A percentile compares a stretch with the other conserved stretches of the same genome.
Conservation (phyloP, 2,888 invertebrate species). For the Lepidonotus clava region DNA sequence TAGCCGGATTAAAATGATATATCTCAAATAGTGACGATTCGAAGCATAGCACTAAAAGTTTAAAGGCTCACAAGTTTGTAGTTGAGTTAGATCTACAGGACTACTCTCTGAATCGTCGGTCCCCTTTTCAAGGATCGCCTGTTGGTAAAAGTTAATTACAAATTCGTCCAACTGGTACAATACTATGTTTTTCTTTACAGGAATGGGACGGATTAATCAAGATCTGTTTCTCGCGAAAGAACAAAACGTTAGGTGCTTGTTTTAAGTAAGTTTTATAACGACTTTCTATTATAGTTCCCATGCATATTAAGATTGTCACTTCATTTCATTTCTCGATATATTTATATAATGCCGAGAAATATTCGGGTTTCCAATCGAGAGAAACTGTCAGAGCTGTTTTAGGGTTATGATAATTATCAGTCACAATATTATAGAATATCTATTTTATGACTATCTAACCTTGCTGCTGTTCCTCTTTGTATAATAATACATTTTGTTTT, state of each 20-base stretch:
- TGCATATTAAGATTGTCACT: neutral
- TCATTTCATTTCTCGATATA: neutral
- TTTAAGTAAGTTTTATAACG: constrained; percentile 86
- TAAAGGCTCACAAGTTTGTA: too few species aligned
- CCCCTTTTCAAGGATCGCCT: neutral
- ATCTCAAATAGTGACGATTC: too few species aligned
- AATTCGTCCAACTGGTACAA: neutral
- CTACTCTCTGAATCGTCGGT: neutral
- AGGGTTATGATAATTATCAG: too few species aligned
- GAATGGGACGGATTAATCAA: constrained; percentile 99
- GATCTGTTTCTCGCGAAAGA: constrained; percentile 96
- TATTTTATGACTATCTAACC: too few species aligned
- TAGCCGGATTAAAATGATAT: neutral
- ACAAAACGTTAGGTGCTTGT: constrained; percentile 94
- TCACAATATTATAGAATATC: neutral
- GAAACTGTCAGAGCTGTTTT: too few species aligned
- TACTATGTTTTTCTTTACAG: constrained; percentile 79
- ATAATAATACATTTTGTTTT: too few species aligned
- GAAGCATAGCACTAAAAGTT: too few species aligned
- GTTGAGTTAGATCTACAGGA: too few species aligned
- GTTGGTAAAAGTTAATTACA: neutral
- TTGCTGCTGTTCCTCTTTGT: too few species aligned
- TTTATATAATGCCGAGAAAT: neutral
- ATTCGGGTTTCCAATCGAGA: neutral
- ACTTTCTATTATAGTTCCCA: neutral